phyloP scores from a whole-genome alignment of 1,140 invertebrate species.

The Scaptomyza pallida region DNA sequence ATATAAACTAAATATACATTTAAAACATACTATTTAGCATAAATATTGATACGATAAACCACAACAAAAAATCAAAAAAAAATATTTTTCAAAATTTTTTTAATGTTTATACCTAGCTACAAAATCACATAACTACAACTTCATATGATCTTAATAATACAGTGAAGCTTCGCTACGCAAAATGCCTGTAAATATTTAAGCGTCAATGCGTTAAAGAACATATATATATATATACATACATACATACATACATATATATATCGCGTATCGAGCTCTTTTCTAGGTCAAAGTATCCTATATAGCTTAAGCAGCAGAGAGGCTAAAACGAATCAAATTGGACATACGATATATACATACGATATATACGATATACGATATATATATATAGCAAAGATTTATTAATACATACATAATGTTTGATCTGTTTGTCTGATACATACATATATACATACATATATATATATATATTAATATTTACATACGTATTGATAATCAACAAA shows the following conservation, averaged over 20 bases:
- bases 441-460: constrained; percentile 14
- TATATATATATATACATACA: background rate
- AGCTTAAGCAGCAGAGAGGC: constrained; percentile 35
- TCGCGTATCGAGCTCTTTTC: constrained; percentile 42
- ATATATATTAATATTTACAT: background rate
- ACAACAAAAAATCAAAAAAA: constrained; percentile 66
- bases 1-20: no score
- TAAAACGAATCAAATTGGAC: constrained; percentile 7
- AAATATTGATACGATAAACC: constrained; percentile 16
- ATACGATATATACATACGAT: no score
- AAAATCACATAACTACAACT: constrained; percentile 20
- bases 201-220: constrained; percentile 35
- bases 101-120: constrained; percentile 70
- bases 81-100: constrained; percentile 79
- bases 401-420: background rate
- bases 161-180: constrained; percentile 69
- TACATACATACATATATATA: constrained; percentile 26
- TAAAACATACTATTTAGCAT: no score
- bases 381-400: background rate
- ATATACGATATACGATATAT: no score
- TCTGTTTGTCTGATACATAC: constrained; percentile 30
- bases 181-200: constrained; percentile 76
- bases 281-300: constrained; percentile 42
- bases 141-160: constrained; percentile 27
- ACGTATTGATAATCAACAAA: constrained; percentile 4